A percentile compares a stretch with the other conserved stretches of the same genome.
Conservation (phyloP, 92 coral and sea anemone genomes). For the Epizoanthus ramosus region DNA sequence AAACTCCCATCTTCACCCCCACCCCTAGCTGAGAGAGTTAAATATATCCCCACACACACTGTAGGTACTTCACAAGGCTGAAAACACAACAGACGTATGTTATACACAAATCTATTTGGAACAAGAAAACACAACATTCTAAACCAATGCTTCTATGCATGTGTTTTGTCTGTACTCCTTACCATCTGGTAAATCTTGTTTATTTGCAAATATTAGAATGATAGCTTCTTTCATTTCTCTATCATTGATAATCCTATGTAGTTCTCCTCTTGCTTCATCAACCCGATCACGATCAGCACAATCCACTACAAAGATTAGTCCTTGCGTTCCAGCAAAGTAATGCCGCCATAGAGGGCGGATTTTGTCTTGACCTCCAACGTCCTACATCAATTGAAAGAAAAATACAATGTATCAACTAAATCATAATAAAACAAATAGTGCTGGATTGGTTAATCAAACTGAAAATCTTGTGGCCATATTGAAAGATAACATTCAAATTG, state of each 20-base stretch:
- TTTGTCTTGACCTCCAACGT: constrained; percentile 99
- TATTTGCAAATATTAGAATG: constrained; percentile 92
- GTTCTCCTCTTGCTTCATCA: constrained; percentile 92
- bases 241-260: constrained; percentile 87
- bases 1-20: too few species aligned
- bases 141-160: too few species aligned
- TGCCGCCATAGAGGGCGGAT: constrained; percentile 99
- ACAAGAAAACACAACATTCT: too few species aligned
- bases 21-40: too few species aligned
- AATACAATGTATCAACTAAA: neutral
- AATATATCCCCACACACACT: too few species aligned
- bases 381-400: constrained; percentile 48
- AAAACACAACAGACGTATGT: too few species aligned
- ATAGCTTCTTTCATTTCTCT: constrained; percentile 97
- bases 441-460: too few species aligned
- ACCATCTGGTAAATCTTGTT: constrained; percentile 98
- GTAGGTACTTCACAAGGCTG: too few species aligned
- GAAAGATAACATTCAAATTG: too few species aligned
- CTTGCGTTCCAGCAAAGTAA: constrained; percentile 94
- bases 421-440: too few species aligned
- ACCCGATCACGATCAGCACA: constrained; percentile 93
- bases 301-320: constrained; percentile 92
- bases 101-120: too few species aligned
- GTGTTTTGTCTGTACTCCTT: constrained; percentile 27
- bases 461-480: too few species aligned